Base-by-base conservation (phyloP, 1,140 invertebrate species). In the Drosophila ohnishii region DNA sequence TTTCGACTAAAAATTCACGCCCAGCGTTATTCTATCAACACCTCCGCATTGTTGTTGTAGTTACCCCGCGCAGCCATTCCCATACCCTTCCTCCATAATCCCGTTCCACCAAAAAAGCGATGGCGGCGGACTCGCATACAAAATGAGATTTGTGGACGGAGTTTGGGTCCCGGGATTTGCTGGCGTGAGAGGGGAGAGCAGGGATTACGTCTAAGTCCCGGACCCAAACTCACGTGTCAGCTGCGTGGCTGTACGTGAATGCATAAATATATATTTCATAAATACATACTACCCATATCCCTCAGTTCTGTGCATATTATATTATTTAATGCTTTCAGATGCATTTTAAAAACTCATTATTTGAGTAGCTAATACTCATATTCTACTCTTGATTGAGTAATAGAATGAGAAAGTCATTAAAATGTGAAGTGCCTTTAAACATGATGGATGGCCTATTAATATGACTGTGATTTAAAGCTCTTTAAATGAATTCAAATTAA, bases 21-120 rank as follows among this genome's bases (percentile, higher is more conserved):
- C 80, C 79, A 84, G 80, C 59, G 73, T 84, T 88, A 88, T 87
- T 87, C 84, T 84, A 87, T 87, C 83, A 88, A 87, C 83, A 87
- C 83, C 83, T 87, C 73, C 61, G 80, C 84, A 88, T 87, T 87
- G 83, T 87, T 78, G 83, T 74, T 58, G 50, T 72, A 72, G 64
- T 77, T 44, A 10, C 32, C 59, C 60, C 47, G 57, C 51, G n/a
- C 28, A 51, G 30, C n/a, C 11, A 28, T 9, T 16, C 19, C 19
- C 42, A 19, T 19, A 22, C 42, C 55, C 44, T 59, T 35, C 42
- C 32, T 56, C 59, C 44, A 30, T 32, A 13, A 22, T 6, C 16
- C 14, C 11, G 22, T 40, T 53, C 48, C 48, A 51, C 48, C 30
- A 13, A 44, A 78, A 45, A 58, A 32, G 22, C 58, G 65, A 64